phyloP scores from a whole-genome alignment of 2,113 vertebrate genomes.

The Gopherus evgoodei region DNA sequence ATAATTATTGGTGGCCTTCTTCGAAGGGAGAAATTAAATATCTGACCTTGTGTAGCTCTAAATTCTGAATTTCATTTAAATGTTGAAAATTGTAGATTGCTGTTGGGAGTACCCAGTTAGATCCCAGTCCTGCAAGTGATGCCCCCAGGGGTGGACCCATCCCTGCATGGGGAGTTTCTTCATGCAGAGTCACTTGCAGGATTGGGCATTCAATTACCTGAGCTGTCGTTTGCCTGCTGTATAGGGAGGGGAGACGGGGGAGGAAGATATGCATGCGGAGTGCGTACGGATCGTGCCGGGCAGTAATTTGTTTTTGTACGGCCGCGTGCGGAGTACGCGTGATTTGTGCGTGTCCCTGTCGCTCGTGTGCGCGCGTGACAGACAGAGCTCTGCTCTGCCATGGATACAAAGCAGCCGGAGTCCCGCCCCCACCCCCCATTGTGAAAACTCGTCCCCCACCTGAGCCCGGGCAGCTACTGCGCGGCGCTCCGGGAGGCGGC shows the following conservation, averaged over 20 bases:
- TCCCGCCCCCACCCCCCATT: too few relatives aligned
- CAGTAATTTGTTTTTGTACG: background rate
- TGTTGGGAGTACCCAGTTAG: too few relatives aligned
- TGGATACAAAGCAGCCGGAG: background rate
- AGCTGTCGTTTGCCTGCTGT: background rate
- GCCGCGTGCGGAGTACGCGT: accelerated
- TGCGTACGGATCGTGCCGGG: too few relatives aligned
- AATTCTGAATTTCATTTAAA: background rate
- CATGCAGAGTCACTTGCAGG: background rate
- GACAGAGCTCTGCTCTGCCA: background rate
- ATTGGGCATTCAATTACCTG: background rate
- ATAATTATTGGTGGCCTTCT: background rate
- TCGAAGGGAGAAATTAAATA: background rate
- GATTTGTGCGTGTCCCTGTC: background rate
- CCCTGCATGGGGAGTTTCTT: background rate
- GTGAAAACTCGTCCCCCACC: background rate
- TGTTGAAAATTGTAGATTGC: background rate
- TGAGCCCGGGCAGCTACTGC: too few relatives aligned
- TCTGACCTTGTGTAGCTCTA: background rate
- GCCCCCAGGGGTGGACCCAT: background rate
- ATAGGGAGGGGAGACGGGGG: too few relatives aligned
- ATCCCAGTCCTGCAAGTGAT: too few relatives aligned
- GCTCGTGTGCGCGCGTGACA: too few relatives aligned
- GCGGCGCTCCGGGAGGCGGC: too few relatives aligned
- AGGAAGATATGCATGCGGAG: too few relatives aligned